A percentile compares a stretch with the other conserved stretches of the same genome.
phyloP scores from a whole-genome alignment of 1,140 invertebrate genomes.

The Orchestia grillus region DNA sequence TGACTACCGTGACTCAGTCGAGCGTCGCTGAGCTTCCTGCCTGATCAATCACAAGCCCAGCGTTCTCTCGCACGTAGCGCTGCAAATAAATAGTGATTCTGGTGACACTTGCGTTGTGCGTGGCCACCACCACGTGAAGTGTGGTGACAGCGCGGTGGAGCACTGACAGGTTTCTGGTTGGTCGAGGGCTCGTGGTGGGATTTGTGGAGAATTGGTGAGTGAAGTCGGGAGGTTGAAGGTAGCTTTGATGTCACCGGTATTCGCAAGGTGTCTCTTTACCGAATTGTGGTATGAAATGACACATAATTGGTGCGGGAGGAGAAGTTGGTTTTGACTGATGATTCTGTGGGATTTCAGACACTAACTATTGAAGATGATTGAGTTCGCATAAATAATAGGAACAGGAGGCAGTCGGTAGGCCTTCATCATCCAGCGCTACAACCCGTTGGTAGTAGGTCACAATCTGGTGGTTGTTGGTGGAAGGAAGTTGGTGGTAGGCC shows the following conservation, averaged over 20 bases:
- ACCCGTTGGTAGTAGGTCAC: too few species aligned
- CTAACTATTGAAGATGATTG: background rate
- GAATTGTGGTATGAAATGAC: background rate
- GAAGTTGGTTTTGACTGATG: background rate
- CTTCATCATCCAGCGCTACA: background rate
- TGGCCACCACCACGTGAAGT: background rate
- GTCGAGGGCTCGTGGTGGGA: background rate
- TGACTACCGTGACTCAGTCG: background rate
- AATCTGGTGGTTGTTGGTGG: background rate
- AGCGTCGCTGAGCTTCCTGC: slow-evolving; percentile 15
- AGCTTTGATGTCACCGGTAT: background rate
- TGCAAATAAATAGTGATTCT: slow-evolving; percentile 24
- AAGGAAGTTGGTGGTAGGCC: background rate
- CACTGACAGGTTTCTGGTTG: background rate
- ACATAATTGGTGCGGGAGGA: background rate
- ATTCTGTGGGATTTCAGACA: background rate
- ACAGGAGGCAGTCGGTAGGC: background rate
- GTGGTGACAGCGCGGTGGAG: background rate
- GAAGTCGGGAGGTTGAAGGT: background rate
- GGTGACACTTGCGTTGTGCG: background rate
- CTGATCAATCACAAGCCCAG: slow-evolving; percentile 30
- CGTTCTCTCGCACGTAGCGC: slow-evolving; percentile 10
- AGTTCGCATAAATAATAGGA: background rate
- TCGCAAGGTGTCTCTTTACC: background rate
- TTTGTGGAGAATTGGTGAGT: background rate